Evolutionary conservation across 2,113 vertebrate genomes (phyloP).

Genomic region (Tylochromis polylepis): DNA sequence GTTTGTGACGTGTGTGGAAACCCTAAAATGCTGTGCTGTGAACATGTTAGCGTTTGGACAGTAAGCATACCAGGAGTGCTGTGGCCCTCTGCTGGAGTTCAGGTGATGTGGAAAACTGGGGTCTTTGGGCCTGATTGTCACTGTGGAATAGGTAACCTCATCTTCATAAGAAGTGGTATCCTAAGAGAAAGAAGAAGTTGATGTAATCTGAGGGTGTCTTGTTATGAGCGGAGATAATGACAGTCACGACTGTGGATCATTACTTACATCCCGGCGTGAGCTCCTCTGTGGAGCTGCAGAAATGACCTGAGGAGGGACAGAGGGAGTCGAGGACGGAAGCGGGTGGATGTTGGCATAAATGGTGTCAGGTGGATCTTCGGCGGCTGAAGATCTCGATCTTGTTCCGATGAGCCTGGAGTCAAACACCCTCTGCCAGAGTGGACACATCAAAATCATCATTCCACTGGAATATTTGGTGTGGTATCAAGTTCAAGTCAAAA

Average conservation of each 20-base stretch:
- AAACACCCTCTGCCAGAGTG: not conserved
- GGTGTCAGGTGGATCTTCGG: not conserved
- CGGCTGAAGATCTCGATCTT: not conserved
- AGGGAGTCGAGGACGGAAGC: not conserved
- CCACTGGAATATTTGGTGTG: not conserved
- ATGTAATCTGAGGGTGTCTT: not conserved
- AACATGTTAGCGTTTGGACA: not conserved
- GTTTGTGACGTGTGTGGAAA: not conserved
- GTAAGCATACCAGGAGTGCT: constrained; percentile 1
- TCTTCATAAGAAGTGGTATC: not conserved
- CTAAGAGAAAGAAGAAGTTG: constrained; percentile 1
- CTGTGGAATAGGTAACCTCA: constrained; percentile 40
- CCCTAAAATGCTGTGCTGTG: not conserved
- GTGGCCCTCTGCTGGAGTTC: not conserved
- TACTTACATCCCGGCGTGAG: not conserved
- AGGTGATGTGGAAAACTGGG: not conserved
- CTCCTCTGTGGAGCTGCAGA: not conserved
- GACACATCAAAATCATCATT: not conserved
- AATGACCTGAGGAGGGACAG: not conserved
- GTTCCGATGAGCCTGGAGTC: not conserved
- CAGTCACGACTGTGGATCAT: not conserved
- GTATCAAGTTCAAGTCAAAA: not conserved
- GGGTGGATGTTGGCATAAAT: constrained; percentile 23
- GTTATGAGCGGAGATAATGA: not conserved
- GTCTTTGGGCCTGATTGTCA: constrained; percentile 20